Conservation (phyloP, 2,888 invertebrate genomes). For the Tuta absoluta region DNA sequence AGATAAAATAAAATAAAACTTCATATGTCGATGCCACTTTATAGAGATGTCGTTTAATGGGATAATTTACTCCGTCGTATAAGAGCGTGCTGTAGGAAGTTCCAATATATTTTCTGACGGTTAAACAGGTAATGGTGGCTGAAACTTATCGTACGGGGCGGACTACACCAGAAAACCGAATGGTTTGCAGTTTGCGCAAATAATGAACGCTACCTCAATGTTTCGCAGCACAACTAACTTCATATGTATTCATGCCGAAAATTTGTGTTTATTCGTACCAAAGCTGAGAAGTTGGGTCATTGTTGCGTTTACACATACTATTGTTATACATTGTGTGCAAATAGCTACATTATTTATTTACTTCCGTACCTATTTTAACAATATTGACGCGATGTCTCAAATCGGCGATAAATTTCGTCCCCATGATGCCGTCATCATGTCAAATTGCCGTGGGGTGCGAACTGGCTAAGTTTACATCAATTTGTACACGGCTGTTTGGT, state of each 20-base stretch:
- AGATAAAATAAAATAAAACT: no score
- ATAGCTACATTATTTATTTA: background rate
- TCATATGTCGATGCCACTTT: no score
- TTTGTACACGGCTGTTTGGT: background rate
- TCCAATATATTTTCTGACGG: constrained; percentile 79
- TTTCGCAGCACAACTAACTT: constrained; percentile 5
- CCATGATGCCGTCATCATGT: constrained; percentile 10
- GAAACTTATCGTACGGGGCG: constrained; percentile 76
- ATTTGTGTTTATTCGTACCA: background rate
- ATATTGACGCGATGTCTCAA: background rate
- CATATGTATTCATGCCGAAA: background rate
- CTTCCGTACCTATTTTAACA: background rate
- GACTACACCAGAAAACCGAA: constrained; percentile 73
- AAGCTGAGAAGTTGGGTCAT: background rate
- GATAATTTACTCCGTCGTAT: no score
- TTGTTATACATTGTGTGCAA: background rate
- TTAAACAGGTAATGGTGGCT: constrained; percentile 78
- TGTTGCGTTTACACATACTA: background rate
- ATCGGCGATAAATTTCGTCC: constrained; percentile 6
- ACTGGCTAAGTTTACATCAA: constrained; percentile 6
- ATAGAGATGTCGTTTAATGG: no score
- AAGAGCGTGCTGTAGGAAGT: constrained; percentile 58
- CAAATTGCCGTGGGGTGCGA: constrained; percentile 12
- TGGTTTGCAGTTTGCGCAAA: constrained; percentile 63
- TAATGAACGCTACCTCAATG: constrained; percentile 57